Percentiles rank a stretch among this genome's conserved stretches.
These are phyloP conservation scores for Xiphydria camelus DNA, from an alignment of 2,888 invertebrate genomes.

Conservation along the genomic window DNA sequence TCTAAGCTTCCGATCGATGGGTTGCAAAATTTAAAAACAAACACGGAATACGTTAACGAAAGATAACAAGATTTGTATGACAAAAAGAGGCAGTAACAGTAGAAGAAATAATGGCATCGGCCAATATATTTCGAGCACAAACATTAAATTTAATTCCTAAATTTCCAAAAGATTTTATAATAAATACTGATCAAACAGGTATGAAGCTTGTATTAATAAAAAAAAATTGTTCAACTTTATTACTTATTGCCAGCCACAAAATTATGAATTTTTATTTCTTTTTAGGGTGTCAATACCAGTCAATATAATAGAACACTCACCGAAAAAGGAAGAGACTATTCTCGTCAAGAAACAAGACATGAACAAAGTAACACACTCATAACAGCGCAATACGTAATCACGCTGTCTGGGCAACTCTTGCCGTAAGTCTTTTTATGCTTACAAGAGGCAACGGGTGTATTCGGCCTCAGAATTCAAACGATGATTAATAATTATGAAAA, in stretches of 20 bases:
- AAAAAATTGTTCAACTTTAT: not conserved
- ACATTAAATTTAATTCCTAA: constrained; percentile 14
- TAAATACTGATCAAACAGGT: constrained; percentile 25
- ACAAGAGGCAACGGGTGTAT: constrained; percentile 20
- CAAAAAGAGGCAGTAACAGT: constrained; percentile 13
- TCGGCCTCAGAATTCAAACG: constrained; percentile 20
- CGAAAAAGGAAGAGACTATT: constrained; percentile 9
- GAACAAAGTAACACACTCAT: constrained; percentile 21
- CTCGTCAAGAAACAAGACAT: constrained; percentile 12
- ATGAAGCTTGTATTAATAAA: not conserved
- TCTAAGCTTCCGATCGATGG: constrained; percentile 21
- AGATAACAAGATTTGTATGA: constrained; percentile 18
- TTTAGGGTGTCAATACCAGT: constrained; percentile 13
- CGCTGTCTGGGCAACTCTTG: constrained; percentile 14
- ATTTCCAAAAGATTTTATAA: constrained; percentile 18
- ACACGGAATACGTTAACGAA: constrained; percentile 21
- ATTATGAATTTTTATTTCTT: constrained; percentile 8
- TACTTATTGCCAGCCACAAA: constrained; percentile 7
- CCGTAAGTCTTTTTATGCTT: constrained; percentile 12
- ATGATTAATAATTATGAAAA: constrained; percentile 16
- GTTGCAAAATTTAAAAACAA: constrained; percentile 19
- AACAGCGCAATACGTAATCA: constrained; percentile 21
- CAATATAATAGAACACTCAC: constrained; percentile 14
- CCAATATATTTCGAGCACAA: constrained; percentile 6
- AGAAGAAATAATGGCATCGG: constrained; percentile 14